These are phyloP conservation scores for Enteromius argenteus DNA, from an alignment of 2,797 vertebrate species.

Conservation along the genomic window DNA sequence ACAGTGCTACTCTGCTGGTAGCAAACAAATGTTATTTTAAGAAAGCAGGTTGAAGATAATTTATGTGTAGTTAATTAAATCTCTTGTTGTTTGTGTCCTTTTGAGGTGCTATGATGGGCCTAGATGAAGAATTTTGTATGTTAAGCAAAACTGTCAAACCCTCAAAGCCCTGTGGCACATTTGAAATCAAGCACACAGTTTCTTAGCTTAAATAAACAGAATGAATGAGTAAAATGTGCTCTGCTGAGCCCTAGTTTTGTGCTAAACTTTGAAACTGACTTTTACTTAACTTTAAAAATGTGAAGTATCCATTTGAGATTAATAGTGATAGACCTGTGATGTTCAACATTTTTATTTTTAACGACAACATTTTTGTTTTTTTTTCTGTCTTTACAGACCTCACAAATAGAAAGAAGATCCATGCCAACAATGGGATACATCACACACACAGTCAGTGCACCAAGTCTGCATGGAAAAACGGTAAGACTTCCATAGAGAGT, in stretches of 20 bases:
- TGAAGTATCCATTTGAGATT: background rate
- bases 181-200: constrained; percentile 72
- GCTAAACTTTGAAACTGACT: constrained; percentile 40
- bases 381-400: constrained; percentile 76
- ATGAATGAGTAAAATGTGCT: constrained; percentile 45
- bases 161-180: constrained; percentile 70
- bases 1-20: constrained; percentile 79
- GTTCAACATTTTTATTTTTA: background rate
- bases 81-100: constrained; percentile 84
- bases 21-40: constrained; percentile 89
- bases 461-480: constrained; percentile 97
- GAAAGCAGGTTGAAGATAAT: constrained; percentile 83
- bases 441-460: constrained; percentile 98
- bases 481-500: constrained; percentile 75
- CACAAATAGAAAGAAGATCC: constrained; percentile 88
- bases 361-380: background rate
- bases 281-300: constrained; percentile 30
- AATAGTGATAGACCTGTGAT: background rate
- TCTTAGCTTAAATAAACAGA: constrained; percentile 62
- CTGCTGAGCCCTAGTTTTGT: constrained; percentile 16
- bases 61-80: constrained; percentile 88
- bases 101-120: constrained; percentile 74
- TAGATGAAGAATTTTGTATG: constrained; percentile 76
- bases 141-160: constrained; percentile 83
- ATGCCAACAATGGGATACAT: constrained; percentile 97